Evolutionary conservation across 2,888 invertebrate genomes (phyloP).

Genomic region (Exocentrus adspersus): DNA sequence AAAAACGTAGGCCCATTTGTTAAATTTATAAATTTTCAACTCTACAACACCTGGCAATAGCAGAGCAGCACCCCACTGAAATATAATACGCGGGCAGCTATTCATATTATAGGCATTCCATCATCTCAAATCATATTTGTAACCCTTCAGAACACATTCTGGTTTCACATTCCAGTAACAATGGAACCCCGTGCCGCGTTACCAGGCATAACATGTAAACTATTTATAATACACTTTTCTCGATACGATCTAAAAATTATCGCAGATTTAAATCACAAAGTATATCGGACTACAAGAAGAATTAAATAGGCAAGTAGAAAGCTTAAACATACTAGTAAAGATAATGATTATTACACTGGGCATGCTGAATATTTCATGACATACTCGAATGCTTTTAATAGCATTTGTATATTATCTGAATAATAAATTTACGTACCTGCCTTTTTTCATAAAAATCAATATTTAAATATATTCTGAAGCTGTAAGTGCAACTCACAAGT

Average conservation of each 20-base stretch:
- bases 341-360: background rate
- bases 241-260: conserved; percentile 35
- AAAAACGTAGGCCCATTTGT: conserved; percentile 26
- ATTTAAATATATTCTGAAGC: too few species aligned
- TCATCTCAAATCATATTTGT: conserved; percentile 59
- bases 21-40: conserved; percentile 36
- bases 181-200: conserved; percentile 53
- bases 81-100: conserved; percentile 54
- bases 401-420: too few species aligned
- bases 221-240: conserved; percentile 36
- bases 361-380: background rate
- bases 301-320: background rate
- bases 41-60: conserved; percentile 39
- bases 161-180: conserved; percentile 57
- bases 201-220: conserved; percentile 41
- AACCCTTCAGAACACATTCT: conserved; percentile 58
- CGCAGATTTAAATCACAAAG: conserved; percentile 15
- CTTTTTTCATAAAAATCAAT: too few species aligned
- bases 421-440: too few species aligned
- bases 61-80: conserved; percentile 49
- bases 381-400: background rate
- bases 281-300: background rate
- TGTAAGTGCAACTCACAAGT: too few species aligned
- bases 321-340: background rate
- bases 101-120: conserved; percentile 58